phyloP scores from a whole-genome alignment of 2,113 vertebrate genomes.

The Gnathonemus echidnorhynchus region DNA sequence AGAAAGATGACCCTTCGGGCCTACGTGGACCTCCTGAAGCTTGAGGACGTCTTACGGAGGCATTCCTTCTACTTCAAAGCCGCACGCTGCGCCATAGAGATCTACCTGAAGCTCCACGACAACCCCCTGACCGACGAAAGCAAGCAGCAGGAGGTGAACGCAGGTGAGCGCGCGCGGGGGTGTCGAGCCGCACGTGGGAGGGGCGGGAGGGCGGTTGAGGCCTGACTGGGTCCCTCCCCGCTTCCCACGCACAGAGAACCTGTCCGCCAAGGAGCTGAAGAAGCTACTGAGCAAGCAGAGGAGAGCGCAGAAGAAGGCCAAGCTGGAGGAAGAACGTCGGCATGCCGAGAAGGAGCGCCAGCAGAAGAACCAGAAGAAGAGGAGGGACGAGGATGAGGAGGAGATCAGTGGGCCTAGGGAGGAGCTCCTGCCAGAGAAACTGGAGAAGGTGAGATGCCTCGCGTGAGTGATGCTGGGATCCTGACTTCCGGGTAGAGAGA shows the following conservation, averaged over 20 bases:
- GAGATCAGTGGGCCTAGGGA: slow-evolving; percentile 97
- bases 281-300: slow-evolving; percentile 95
- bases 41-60: slow-evolving; percentile 91
- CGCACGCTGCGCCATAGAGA: slow-evolving; percentile 89
- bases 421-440: slow-evolving; percentile 93
- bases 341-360: slow-evolving; percentile 97
- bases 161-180: slow-evolving; percentile 60
- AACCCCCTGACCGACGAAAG: slow-evolving; percentile 92
- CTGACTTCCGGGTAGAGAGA: not conserved
- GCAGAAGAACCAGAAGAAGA: slow-evolving; percentile 97
- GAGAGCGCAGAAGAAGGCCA: slow-evolving; percentile 94
- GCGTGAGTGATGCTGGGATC: not conserved
- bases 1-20: slow-evolving; percentile 98
- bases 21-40: slow-evolving; percentile 93
- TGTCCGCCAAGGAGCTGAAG: slow-evolving; percentile 95
- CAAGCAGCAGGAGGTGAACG: slow-evolving; percentile 90
- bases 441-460: slow-evolving; percentile 79
- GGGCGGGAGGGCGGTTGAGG: not conserved
- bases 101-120: slow-evolving; percentile 95
- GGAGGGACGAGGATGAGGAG: slow-evolving; percentile 96
- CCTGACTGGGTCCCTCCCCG: not conserved
- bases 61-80: slow-evolving; percentile 98
- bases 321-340: slow-evolving; percentile 94
- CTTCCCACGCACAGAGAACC: slow-evolving; percentile 67
- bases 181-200: not conserved